These are phyloP conservation scores for Cetonia aurata DNA, from an alignment of 2,888 invertebrate genomes.

Conservation along the genomic window DNA sequence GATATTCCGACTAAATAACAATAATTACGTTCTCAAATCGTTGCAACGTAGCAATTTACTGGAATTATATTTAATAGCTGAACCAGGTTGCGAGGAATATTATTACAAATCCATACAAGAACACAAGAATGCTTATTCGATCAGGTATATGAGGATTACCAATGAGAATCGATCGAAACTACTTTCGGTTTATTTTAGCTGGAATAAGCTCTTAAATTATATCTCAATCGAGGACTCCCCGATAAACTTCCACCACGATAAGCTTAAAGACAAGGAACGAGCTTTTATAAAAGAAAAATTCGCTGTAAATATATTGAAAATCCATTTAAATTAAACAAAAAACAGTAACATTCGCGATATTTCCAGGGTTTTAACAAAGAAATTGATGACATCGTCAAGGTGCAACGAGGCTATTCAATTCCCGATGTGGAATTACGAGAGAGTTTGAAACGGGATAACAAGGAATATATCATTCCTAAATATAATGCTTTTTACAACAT, in stretches of 20 bases:
- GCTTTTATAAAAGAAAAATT: conserved; percentile 91
- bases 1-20: conserved; percentile 94
- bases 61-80: conserved; percentile 84
- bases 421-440: conserved; percentile 93
- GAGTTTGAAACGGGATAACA: conserved; percentile 89
- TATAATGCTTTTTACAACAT: conserved; percentile 86
- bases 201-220: conserved; percentile 85
- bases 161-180: too few relatives aligned
- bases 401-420: conserved; percentile 91
- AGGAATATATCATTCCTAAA: conserved; percentile 86
- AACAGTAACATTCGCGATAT: conserved; percentile 6
- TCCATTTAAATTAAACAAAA: not conserved
- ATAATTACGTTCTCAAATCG: conserved; percentile 93
- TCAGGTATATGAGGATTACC: conserved; percentile 67
- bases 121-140: conserved; percentile 80
- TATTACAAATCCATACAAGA: conserved; percentile 90
- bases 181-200: conserved; percentile 68
- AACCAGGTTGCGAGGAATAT: conserved; percentile 87
- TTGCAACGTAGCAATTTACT: conserved; percentile 87
- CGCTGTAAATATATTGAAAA: conserved; percentile 72
- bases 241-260: conserved; percentile 71
- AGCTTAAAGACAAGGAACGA: conserved; percentile 87
- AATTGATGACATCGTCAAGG: conserved; percentile 88
- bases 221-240: conserved; percentile 79
- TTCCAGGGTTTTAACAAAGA: conserved; percentile 93